Percentiles rank a stretch among this genome's conserved stretches.
These are phyloP conservation scores for Tinamus major DNA, from an alignment of 2,797 vertebrate species.

Conservation along the genomic window DNA sequence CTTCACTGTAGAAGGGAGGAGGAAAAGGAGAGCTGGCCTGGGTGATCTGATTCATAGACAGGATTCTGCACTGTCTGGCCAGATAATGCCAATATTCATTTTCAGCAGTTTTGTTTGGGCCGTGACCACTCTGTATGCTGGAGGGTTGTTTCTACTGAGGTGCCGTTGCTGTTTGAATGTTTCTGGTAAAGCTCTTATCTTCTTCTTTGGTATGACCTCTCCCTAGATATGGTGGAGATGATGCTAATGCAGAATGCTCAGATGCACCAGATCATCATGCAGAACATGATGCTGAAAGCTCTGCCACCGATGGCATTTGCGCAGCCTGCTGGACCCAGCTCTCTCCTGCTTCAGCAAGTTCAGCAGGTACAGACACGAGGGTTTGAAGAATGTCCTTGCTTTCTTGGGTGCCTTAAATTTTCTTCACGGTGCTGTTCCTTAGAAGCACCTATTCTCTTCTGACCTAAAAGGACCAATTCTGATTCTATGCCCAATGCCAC, in stretches of 20 bases:
- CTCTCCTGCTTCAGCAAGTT: background rate
- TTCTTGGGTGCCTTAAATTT: background rate
- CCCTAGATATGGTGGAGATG: slow-evolving; percentile 89
- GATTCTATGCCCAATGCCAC: background rate
- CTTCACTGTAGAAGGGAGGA: background rate
- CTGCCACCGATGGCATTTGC: slow-evolving; percentile 67
- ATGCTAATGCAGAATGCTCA: slow-evolving; percentile 94
- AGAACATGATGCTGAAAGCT: slow-evolving; percentile 91
- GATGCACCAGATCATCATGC: slow-evolving; percentile 92
- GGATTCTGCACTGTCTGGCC: background rate
- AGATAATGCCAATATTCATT: background rate
- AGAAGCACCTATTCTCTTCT: background rate
- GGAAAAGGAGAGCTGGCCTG: background rate
- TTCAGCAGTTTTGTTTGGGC: background rate
- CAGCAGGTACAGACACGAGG: slow-evolving; percentile 63
- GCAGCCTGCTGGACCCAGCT: background rate
- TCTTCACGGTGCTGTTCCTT: background rate
- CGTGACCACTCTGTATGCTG: background rate
- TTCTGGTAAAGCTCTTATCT: background rate
- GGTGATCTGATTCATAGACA: background rate
- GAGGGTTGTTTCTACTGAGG: background rate
- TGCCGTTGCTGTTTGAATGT: background rate
- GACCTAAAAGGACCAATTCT: no score
- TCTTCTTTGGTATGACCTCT: background rate
- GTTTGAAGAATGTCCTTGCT: background rate